Percentiles rank a stretch among this genome's conserved stretches.
Conservation (phyloP, 2,888 invertebrate genomes). For the Drosophila parthenogenetica region DNA sequence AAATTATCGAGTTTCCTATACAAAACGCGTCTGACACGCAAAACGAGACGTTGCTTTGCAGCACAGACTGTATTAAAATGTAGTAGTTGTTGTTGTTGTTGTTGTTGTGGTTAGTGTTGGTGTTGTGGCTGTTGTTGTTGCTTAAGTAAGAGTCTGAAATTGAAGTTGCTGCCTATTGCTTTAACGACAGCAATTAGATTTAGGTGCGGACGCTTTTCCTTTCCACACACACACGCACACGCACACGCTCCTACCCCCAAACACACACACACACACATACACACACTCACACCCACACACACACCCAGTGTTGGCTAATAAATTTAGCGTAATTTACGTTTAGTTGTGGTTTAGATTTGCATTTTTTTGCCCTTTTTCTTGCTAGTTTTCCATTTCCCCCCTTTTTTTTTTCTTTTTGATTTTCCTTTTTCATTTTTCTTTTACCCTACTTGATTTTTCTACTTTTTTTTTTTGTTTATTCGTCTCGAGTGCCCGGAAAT, state of each 20-base stretch:
- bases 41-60: conserved; percentile 40
- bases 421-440: background rate
- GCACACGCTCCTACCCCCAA: background rate
- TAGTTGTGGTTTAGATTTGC: conserved; percentile 62
- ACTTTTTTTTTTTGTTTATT: conserved; percentile 39
- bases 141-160: conserved; percentile 13
- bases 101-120: conserved; percentile 6
- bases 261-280: background rate
- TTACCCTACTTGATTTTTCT: background rate
- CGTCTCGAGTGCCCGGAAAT: conserved; percentile 69
- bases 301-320: conserved; percentile 63
- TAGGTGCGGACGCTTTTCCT: conserved; percentile 33
- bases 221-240: conserved; percentile 6
- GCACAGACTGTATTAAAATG: conserved; percentile 32
- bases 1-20: conserved; percentile 80
- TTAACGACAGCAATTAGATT: conserved; percentile 71
- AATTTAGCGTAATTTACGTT: conserved; percentile 77
- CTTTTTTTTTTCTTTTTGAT: background rate
- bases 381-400: background rate
- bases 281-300: conserved; percentile 6
- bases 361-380: conserved; percentile 2
- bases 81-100: conserved; percentile 6
- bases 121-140: conserved; percentile 10
- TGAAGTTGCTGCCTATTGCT: conserved; percentile 55
- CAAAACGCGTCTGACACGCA: conserved; percentile 77